Evolutionary conservation across 2,113 vertebrate genomes (phyloP).

Genomic region (Triplophysa rosa): DNA sequence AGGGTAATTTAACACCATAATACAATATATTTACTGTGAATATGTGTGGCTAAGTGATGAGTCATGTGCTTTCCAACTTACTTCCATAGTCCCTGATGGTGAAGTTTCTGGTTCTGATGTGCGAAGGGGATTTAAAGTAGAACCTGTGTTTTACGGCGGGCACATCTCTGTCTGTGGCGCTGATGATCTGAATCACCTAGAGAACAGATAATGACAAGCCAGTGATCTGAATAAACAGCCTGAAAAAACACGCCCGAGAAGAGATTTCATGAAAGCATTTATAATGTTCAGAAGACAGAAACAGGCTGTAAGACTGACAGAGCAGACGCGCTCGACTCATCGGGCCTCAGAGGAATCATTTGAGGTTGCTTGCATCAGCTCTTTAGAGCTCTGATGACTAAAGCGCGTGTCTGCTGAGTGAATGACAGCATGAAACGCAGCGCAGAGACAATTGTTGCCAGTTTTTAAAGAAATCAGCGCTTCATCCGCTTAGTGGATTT

Average conservation of each 20-base stretch:
- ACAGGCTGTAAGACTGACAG: conserved; percentile 22
- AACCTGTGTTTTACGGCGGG: conserved; percentile 84
- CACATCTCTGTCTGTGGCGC: conserved; percentile 85
- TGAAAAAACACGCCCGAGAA: neutral
- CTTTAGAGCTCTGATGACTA: conserved; percentile 4
- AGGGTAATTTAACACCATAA: no score
- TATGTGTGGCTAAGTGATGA: neutral
- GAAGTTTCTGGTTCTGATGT: conserved; percentile 87
- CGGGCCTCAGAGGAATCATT: conserved; percentile 13
- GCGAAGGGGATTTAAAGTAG: conserved; percentile 85
- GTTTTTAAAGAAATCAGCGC: no score
- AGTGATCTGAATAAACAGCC: neutral
- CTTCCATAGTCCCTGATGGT: conserved; percentile 92
- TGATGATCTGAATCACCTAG: conserved; percentile 88
- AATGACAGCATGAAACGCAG: neutral
- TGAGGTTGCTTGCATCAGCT: conserved; percentile 16
- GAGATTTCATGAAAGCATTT: conserved; percentile 11
- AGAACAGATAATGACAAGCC: conserved; percentile 38
- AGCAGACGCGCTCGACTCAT: conserved; percentile 4
- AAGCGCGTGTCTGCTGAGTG: neutral
- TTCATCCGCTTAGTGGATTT: neutral
- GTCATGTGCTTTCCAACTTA: conserved; percentile 69
- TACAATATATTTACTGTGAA: neutral
- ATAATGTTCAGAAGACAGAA: neutral
- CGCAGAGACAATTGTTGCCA: neutral